Evolutionary conservation across 2,888 invertebrate genomes (phyloP).

Genomic region (Fissipunctia ypsillon): DNA sequence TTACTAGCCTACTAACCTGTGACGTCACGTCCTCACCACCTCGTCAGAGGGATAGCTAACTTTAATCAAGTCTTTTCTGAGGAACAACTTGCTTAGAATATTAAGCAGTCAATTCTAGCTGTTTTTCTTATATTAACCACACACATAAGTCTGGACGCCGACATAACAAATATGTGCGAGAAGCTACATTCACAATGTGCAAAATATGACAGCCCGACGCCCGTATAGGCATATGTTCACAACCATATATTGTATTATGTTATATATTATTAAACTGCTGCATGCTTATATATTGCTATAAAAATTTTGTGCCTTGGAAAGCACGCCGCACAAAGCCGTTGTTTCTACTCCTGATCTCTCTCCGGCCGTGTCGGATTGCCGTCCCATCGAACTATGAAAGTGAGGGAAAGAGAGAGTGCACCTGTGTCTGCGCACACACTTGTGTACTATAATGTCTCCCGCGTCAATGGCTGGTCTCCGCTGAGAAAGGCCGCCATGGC

Average conservation of each 20-base stretch:
- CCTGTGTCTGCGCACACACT: too few relatives aligned
- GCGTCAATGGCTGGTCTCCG: too few relatives aligned
- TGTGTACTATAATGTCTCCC: too few relatives aligned
- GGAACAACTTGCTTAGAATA: conserved; percentile 41
- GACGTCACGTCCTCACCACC: conserved; percentile 15
- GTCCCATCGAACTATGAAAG: too few relatives aligned
- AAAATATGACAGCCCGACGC: not conserved
- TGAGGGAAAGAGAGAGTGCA: too few relatives aligned
- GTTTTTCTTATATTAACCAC: conserved; percentile 27
- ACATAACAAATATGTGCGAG: not conserved
- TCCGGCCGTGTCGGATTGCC: too few relatives aligned
- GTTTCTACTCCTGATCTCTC: too few relatives aligned
- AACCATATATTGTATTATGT: not conserved
- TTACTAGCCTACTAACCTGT: not conserved
- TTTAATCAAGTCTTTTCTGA: conserved; percentile 45
- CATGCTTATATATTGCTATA: not conserved
- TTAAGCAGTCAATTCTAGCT: conserved; percentile 36
- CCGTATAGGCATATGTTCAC: not conserved
- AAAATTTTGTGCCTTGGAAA: too few relatives aligned
- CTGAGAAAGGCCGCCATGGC: too few relatives aligned
- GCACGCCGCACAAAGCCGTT: too few relatives aligned
- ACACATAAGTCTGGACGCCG: conserved; percentile 4
- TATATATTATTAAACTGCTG: too few relatives aligned
- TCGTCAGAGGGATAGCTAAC: conserved; percentile 11
- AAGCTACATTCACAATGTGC: not conserved